Evolutionary conservation across 2,888 invertebrate genomes (phyloP).

Genomic region (Melieria picta): DNA sequence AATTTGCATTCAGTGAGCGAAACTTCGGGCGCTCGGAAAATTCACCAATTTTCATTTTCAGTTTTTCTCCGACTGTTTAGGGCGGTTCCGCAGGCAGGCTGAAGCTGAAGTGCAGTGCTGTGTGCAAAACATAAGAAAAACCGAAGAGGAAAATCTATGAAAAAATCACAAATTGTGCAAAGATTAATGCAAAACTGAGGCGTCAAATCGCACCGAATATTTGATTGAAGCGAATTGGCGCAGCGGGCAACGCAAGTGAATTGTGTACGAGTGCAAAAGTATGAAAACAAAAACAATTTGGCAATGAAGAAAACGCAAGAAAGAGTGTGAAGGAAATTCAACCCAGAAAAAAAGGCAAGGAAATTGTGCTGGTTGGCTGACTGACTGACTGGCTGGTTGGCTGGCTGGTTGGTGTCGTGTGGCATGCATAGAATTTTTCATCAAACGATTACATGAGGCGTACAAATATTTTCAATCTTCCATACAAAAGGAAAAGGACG

Average conservation of each 20-base stretch:
- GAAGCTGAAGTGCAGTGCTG: constrained; percentile 48
- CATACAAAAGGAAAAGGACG: no score
- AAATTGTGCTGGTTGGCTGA: no score
- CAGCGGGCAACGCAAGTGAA: no score
- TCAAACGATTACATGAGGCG: no score
- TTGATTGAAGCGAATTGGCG: no score
- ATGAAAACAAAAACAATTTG: not conserved
- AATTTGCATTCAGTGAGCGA: constrained; percentile 14
- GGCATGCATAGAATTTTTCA: no score
- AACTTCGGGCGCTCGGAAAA: constrained; percentile 53
- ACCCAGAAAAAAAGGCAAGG: no score
- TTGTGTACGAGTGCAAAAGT: not conserved
- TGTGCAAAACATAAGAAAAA: constrained; percentile 40
- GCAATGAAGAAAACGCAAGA: constrained; percentile 1
- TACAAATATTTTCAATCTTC: no score
- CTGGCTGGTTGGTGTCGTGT: no score
- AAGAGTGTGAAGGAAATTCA: not conserved
- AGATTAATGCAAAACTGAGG: constrained; percentile 4
- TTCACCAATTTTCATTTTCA: constrained; percentile 66
- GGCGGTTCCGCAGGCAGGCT: constrained; percentile 67
- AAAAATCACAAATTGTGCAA: constrained; percentile 14
- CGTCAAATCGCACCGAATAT: not conserved
- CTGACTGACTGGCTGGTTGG: no score
- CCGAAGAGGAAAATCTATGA: constrained; percentile 20
- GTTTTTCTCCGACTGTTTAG: constrained; percentile 67